Evolutionary conservation across 2,888 invertebrate genomes (phyloP), one percentile per base, ranked within the genome.

Genomic region (Lucinisca nassula): DNA sequence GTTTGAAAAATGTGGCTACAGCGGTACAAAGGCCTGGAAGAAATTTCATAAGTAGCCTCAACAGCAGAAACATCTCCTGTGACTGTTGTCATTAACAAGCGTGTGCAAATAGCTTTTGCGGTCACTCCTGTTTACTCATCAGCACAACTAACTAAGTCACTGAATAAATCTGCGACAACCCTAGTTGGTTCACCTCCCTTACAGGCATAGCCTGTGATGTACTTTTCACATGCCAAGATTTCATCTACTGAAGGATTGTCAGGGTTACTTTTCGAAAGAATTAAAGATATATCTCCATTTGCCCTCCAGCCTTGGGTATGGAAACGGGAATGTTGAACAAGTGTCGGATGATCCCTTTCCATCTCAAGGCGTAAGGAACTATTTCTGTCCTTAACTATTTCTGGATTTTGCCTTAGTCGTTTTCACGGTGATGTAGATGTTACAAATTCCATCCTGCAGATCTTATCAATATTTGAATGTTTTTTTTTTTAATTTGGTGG

Each of bases 61-160:
- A 85, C 87, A 24, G 73, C 80, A 58, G 87, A 88, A n/a, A 90
- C 49, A 51, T 88, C 89, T n/a, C 89, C 37, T 83, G 87, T 89
- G 14, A 85, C 84, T 38, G 85, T 85, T 21, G 38, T 24, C 83
- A 90, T 82, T 0, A 90, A 72, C 21, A 90, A 72, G 78, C 85
- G 82, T 14, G 80, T 88, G 30, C 82, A 79, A 10, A 88, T 17
- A 17, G 78, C 35, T 76, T 76, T 81, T 27, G 81, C 58, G n/a
- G 70, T 40, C 8, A 72, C 40, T 38, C 61, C 51, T 1, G 73
- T 24, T 38, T 32, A 12, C 40, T 79, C 24, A 75, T 79, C 32
- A 51, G 35, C 79, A 35, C 4, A 8, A n/a, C 45, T 61, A 17
- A n/a, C n/a, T n/a, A n/a, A n/a, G n/a, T n/a, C n/a, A n/a, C n/a